Conservation (phyloP, 92 coral and sea anemone species). For the Desmophyllum pertusum region DNA sequence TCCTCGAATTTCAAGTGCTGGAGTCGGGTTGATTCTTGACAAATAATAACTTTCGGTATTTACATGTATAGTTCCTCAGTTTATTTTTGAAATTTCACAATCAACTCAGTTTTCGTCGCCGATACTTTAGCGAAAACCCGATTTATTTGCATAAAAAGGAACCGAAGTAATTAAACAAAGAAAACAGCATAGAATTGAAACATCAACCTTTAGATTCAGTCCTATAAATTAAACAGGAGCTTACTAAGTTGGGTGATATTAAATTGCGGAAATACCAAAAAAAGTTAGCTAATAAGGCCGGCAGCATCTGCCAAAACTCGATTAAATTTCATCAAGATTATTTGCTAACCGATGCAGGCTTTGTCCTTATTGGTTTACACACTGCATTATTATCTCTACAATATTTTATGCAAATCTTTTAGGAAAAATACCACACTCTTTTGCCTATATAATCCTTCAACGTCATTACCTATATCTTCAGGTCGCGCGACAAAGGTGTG, state of each 20-base stretch:
- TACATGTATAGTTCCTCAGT: background rate
- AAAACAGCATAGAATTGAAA: background rate
- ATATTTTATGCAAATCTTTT: slow-evolving; percentile 4
- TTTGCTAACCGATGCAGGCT: background rate
- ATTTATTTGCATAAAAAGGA: background rate
- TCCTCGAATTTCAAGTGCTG: background rate
- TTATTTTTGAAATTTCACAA: background rate
- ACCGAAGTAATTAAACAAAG: background rate
- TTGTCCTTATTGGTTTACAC: slow-evolving; percentile 14
- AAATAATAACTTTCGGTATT: background rate
- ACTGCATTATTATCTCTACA: background rate
- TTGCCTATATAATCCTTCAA: background rate
- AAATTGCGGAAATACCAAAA: slow-evolving; percentile 1
- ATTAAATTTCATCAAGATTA: slow-evolving; percentile 3
- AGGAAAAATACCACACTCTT: background rate
- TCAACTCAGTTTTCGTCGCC: background rate
- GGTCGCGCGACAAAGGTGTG: too few species aligned
- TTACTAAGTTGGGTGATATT: background rate
- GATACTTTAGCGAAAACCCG: background rate
- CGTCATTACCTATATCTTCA: too few species aligned
- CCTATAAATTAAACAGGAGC: background rate
- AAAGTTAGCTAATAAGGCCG: background rate
- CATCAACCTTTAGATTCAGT: slow-evolving; percentile 3
- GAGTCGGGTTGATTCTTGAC: background rate
- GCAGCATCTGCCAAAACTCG: slow-evolving; percentile 15